A percentile compares a stretch with the other conserved stretches of the same genome.
phyloP scores from a whole-genome alignment of 2,113 vertebrate species.

The Cryptomyrus ogoouensis region DNA sequence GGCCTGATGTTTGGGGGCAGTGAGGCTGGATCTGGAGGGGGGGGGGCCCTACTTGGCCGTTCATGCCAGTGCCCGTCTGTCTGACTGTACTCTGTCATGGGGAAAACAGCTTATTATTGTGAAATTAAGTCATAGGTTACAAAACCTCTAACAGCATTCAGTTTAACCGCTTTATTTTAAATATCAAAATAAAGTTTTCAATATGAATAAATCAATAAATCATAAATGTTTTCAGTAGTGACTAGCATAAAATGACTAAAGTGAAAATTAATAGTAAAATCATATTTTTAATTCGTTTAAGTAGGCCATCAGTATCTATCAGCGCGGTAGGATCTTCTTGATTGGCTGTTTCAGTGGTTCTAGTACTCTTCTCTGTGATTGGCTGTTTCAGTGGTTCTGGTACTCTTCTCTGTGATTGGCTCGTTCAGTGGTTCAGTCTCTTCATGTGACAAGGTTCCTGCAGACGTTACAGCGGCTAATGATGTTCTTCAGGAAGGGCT shows the following conservation, averaged over 20 bases:
- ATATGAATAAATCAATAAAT: not conserved
- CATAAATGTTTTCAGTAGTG: not conserved
- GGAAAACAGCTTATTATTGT: not conserved
- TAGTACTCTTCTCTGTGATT: not conserved
- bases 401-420: not conserved
- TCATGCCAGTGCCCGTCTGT: not conserved
- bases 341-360: not conserved
- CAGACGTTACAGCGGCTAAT: conserved; percentile 88
- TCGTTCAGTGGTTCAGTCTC: not conserved
- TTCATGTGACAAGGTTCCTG: conserved; percentile 51
- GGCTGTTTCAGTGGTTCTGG: not conserved
- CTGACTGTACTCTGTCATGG: not conserved
- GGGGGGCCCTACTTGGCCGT: not conserved
- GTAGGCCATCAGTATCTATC: not conserved
- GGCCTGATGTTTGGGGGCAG: not conserved
- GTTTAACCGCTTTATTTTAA: not conserved
- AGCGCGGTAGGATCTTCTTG: not conserved
- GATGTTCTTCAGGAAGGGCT: conserved; percentile 56
- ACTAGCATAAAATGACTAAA: not conserved
- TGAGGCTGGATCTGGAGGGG: not conserved
- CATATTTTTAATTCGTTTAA: not conserved
- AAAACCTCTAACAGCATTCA: not conserved
- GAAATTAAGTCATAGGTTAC: not conserved
- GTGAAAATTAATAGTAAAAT: not conserved
- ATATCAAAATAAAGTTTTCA: not conserved